Evolutionary conservation across 2,113 vertebrate species (phyloP), one percentile per base, ranked within the genome.

Genomic region (Festucalex cinctus): DNA sequence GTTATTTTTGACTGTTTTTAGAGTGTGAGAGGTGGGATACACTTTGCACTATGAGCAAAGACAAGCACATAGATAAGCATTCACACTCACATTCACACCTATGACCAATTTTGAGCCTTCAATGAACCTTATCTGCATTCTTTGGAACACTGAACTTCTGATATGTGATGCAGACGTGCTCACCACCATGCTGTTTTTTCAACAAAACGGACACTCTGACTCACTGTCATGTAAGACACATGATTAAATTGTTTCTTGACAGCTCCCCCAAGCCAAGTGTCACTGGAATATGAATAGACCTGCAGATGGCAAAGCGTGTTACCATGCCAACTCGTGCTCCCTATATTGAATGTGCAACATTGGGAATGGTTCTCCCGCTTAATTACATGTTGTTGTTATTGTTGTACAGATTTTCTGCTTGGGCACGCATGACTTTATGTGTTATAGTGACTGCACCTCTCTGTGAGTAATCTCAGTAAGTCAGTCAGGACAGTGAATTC

Each of bases 311-410:
- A 88, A 87, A 85, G 74, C 74, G 70, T 73, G 85, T 85, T 86
- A 80, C 83, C 81, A 86, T 87, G 86, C 82, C 82, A 86, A 87
- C 83, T 82, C 69, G 77, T 80, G 80, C n/a, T 77, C 63, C 65
- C 68, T 68, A 35, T 74, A 82, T 85, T 80, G 77, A 84, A 80
- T 39, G 65, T n/a, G 35, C 60, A 70, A 73, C 61, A 80, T 71
- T 53, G 49, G 49, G 75, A 68, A 83, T 58, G 63, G 48, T 75
- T 75, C 66, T 78, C 44, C 49, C 22, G 51, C 58, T 71, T 73
- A 70, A 78, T 79, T 9, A 57, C 63, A 65, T 22, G 20, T 51
- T 51, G 48, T 22, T 63, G 26, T 71, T 63, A 22, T 71, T 65
- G 57, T 65, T 77, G 28, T 48, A 71, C 61, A 57, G 26, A 41